A percentile compares a stretch with the other conserved stretches of the same genome.
These are phyloP conservation scores for Chrysemys picta DNA, from an alignment of 2,113 vertebrate species.

Conservation along the genomic window DNA sequence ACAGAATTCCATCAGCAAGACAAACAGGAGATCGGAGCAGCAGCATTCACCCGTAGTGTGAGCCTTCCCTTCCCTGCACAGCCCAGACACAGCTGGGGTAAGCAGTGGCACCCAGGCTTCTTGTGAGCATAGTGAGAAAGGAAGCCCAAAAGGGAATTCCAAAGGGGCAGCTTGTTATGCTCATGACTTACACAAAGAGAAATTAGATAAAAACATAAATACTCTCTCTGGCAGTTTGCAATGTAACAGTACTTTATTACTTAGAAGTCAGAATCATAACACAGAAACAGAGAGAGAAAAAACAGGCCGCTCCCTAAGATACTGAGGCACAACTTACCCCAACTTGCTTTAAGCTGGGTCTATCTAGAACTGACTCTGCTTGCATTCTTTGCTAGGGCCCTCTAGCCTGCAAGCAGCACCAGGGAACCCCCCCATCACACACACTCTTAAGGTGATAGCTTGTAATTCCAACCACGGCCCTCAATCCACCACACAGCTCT, in stretches of 20 bases:
- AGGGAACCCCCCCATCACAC: background rate
- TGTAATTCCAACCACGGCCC: too few relatives aligned
- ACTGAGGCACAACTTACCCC: background rate
- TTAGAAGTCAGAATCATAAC: background rate
- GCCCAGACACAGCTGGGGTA: background rate
- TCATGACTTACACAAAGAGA: background rate
- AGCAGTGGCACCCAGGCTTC: background rate
- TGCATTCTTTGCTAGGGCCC: background rate
- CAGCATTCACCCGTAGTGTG: background rate
- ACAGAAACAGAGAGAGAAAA: background rate
- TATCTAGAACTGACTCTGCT: background rate
- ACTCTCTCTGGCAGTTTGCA: background rate
- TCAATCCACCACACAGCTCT: too few relatives aligned
- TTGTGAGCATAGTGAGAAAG: background rate
- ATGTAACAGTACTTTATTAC: background rate
- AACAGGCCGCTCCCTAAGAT: background rate
- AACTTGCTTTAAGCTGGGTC: background rate
- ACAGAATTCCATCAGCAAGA: background rate
- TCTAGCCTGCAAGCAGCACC: background rate
- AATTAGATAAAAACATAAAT: background rate
- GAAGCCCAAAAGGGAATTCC: background rate
- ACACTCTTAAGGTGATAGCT: too few relatives aligned
- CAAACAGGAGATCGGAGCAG: background rate
- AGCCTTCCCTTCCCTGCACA: background rate
- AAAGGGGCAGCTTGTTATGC: background rate